Evolutionary conservation across 1,140 invertebrate genomes (phyloP), one percentile per base, ranked within the genome.

Genomic region (Caenorhabditis latens): DNA sequence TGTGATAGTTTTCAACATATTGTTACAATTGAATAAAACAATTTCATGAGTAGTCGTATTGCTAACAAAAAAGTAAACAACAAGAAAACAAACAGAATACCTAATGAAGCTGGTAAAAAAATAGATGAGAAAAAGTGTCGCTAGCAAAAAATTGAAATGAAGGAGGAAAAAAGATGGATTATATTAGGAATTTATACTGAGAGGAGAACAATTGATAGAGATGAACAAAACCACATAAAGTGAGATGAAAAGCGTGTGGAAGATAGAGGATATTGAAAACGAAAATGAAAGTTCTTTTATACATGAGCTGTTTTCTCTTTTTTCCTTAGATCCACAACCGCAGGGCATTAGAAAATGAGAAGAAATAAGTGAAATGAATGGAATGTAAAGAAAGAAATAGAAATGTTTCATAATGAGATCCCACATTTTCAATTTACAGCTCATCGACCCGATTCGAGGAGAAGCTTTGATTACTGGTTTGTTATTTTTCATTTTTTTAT

Each of bases 401-500:
- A 50, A 79, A 79, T 48, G 71, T 79, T 71, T 24, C 65, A 43
- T 71, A 19, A 71, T 71, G 40, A 71, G 16, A 43, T 14, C 4
- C 6, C 11, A 3, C 13, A 19, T 43, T 71, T 71, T n/a, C 42
- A n/a, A 46, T 71, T 79, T 79, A 24, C 71, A 79, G 71, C 71
- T 79, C 40, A 50, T 79, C 46, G n/a, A 53, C n/a, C n/a, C 71
- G 4, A n/a, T 40, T 11, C 46, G 42, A 50, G 71, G 71, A 79
- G 71, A 79, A 79, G 11, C 71, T 5, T 79, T 79, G 71, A 79
- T 79, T 46, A 79, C 71, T 46, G 71, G 71, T 79, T 46, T 2
- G 42, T 71, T 71, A 8, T 46, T 40, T 13, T 65, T 8, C 11
- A 11, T 32, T 65, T 40, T 65, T 2, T n/a, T n/a, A n/a, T n/a